phyloP scores from a whole-genome alignment of 2,797 vertebrate genomes.

The Tenualosa thibaudeaui region DNA sequence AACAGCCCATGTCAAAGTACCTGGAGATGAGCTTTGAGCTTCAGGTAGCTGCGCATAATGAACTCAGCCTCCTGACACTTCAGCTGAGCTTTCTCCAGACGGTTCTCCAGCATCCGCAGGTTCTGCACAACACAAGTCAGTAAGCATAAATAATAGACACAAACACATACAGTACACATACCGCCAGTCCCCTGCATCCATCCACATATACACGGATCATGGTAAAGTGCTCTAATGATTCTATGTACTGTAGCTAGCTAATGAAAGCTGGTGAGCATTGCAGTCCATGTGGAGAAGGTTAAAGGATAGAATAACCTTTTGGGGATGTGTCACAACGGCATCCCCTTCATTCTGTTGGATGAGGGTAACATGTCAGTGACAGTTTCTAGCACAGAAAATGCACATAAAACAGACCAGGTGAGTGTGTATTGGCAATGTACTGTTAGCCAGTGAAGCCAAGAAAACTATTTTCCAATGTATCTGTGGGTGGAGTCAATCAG shows the following conservation, averaged over 20 bases:
- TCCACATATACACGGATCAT: neutral
- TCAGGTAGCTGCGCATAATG: conserved; percentile 75
- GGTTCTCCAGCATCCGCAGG: conserved; percentile 80
- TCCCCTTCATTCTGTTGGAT: conserved; percentile 57
- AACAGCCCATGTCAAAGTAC: conserved; percentile 57
- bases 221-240: neutral
- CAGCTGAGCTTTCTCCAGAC: conserved; percentile 82
- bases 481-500: neutral
- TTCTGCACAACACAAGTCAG: conserved; percentile 62
- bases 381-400: neutral
- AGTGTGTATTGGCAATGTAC: neutral
- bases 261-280: neutral
- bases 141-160: neutral
- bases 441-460: neutral
- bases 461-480: neutral
- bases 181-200: neutral
- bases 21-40: conserved; percentile 82
- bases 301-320: conserved; percentile 37
- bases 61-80: conserved; percentile 80
- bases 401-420: neutral
- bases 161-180: conserved; percentile 22
- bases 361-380: conserved; percentile 44
- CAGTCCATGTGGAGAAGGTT: neutral
- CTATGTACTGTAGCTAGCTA: neutral
- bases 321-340: conserved; percentile 48